Base-by-base conservation (phyloP, 2,888 invertebrate genomes). In the Desoria tigrina region DNA sequence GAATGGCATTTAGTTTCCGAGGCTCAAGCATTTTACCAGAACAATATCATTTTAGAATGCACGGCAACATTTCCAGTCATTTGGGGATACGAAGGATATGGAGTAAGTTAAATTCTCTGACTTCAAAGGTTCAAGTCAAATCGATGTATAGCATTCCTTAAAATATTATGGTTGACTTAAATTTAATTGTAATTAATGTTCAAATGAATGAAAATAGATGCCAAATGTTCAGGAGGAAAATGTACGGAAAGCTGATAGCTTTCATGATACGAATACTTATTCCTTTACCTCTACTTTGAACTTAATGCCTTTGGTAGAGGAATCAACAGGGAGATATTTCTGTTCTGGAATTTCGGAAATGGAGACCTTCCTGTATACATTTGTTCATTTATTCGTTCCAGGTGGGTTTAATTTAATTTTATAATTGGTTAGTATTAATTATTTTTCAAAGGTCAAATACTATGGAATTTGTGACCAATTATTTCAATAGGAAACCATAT, bases 41-140 rank as follows among this genome's bases (percentile, higher is more conserved):
- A 64, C 16, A 71, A 68, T 21, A 57, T 71, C 16, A 37, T 68
- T 23, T 32, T 71, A 27, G 71, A 71, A 42, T 71, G 71, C 26
- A 60, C 65, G 6, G 39, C 68, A 4, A 32, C 62, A 2, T 66
- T 65, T 58, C 68, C 71, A 26, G 32, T 65, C n/a, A 45, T 27
- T 9, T 71, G 71, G 71, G 61, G 27, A 7, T 71, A 68, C 28
- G 9, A 55, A 16, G 62, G 66, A 45, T 59, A 24, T 54, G 71
- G 65, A 26, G 68, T 65, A 42, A 61, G 21, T 32, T 56, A 39
- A 9, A 49, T 23, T 42, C 23, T 24, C 4, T 18, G 14, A 51
- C 45, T 45, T 9, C 21, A 18, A 32, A 32, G 11, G 11, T 7
- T 32, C 11, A 32, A 11, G 6, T 32, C 4, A 32, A 32, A 32